A percentile compares a stretch with the other conserved stretches of the same genome.
Evolutionary conservation across 35 echinoderm and acorn worm species (phyloP).

Genomic region (Strongylocentrotus purpuratus): DNA sequence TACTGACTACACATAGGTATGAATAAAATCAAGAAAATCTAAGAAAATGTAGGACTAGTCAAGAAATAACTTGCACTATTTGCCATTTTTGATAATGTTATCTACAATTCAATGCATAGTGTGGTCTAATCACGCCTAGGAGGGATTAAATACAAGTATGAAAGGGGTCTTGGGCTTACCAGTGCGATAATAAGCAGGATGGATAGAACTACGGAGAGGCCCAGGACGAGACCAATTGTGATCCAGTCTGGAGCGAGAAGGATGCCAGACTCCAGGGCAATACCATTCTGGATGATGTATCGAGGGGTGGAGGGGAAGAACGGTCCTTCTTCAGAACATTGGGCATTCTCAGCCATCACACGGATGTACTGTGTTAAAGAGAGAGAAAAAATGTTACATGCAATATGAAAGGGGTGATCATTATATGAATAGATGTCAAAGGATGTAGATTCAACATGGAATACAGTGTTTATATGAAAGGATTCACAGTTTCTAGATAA

Average conservation of each 20-base stretch:
- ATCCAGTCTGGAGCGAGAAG: slow-evolving; percentile 92
- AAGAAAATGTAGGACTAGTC: no score
- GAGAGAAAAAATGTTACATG: not conserved
- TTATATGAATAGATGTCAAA: no score
- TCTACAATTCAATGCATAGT: no score
- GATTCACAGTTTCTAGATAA: no score
- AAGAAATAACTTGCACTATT: no score
- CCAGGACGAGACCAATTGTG: slow-evolving; percentile 80
- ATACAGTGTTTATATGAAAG: no score
- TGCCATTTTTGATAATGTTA: no score
- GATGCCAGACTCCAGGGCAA: slow-evolving; percentile 79
- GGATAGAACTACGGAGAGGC: slow-evolving; percentile 66
- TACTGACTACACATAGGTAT: no score
- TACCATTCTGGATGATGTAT: slow-evolving; percentile 94
- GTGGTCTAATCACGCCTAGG: no score
- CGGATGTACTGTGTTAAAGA: slow-evolving; percentile 79
- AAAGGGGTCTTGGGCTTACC: slow-evolving; percentile 58
- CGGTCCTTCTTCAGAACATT: slow-evolving; percentile 92
- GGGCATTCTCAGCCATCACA: slow-evolving; percentile 96
- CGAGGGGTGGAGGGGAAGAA: slow-evolving; percentile 84
- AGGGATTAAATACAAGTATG: not conserved
- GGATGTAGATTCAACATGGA: no score
- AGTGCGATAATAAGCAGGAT: slow-evolving; percentile 82
- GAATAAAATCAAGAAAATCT: no score
- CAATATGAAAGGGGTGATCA: not conserved